These are phyloP conservation scores for Slavum lentiscoides DNA, from an alignment of 2,888 invertebrate species.

Conservation along the genomic window DNA sequence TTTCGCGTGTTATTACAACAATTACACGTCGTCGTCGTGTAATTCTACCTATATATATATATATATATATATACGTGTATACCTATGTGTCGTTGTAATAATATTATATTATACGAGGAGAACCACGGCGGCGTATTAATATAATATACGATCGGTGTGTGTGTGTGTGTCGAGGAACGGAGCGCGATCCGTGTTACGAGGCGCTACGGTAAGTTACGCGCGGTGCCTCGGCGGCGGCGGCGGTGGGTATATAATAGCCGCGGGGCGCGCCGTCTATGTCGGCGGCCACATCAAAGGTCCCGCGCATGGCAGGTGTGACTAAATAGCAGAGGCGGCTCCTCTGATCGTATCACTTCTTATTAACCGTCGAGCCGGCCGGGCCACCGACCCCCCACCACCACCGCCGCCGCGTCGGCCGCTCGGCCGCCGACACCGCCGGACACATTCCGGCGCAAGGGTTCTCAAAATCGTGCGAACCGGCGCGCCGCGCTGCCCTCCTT, in stretches of 20 bases:
- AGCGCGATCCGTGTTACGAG: slow-evolving; percentile 51
- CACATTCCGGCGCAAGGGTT: slow-evolving; percentile 50
- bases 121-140: background rate
- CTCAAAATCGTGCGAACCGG: slow-evolving; percentile 27
- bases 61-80: too few relatives aligned
- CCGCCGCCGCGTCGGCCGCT: too few relatives aligned
- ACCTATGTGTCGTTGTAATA: too few relatives aligned
- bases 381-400: background rate
- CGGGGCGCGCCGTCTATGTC: slow-evolving; percentile 54
- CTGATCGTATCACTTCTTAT: slow-evolving; percentile 56
- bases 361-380: slow-evolving; percentile 54
- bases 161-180: background rate
- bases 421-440: background rate
- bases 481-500: too few relatives aligned
- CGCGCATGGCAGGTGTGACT: slow-evolving; percentile 56
- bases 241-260: slow-evolving; percentile 53
- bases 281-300: slow-evolving; percentile 56
- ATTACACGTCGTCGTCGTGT: too few relatives aligned
- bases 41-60: too few relatives aligned
- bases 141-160: background rate
- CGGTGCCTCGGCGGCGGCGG: slow-evolving; percentile 51
- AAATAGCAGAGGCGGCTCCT: slow-evolving; percentile 56
- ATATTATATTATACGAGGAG: too few relatives aligned
- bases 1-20: too few relatives aligned
- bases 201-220: slow-evolving; percentile 54